Evolutionary conservation across 2,888 invertebrate genomes (phyloP).

Genomic region (Luffia ferchaultella): DNA sequence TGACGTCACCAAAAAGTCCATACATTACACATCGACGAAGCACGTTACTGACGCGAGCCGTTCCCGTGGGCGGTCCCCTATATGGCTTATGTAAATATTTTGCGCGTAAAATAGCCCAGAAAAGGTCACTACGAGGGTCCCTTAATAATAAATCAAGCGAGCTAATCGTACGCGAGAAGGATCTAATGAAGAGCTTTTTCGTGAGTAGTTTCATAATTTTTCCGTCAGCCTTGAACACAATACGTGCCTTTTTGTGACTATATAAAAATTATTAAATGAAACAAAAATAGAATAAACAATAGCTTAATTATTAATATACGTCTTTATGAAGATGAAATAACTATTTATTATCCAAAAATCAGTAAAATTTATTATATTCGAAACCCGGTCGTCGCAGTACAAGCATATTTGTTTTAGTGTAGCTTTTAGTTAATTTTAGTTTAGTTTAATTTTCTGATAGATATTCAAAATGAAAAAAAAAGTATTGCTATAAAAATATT

Average conservation of each 20-base stretch:
- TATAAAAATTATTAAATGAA: no score
- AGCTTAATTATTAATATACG: not conserved
- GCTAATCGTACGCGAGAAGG: conserved; percentile 21
- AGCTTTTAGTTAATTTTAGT: not conserved
- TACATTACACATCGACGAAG: no score
- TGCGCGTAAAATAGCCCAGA: conserved; percentile 27
- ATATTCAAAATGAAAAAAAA: not conserved
- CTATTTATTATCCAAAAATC: not conserved
- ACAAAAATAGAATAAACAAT: not conserved
- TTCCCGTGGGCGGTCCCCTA: conserved; percentile 2
- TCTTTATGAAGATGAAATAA: not conserved
- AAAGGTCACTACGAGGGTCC: conserved; percentile 28
- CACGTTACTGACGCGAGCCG: no score
- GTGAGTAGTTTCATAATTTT: not conserved
- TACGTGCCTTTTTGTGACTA: no score
- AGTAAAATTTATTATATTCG: no score
- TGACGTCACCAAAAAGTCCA: no score
- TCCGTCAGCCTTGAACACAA: not conserved
- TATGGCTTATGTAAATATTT: conserved; percentile 32
- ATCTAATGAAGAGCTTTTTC: not conserved
- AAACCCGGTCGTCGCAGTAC: no score
- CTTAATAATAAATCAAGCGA: conserved; percentile 39
- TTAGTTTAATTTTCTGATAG: not conserved
- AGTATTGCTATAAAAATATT: not conserved
- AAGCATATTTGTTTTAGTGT: no score